phyloP scores from a whole-genome alignment of 2,113 vertebrate genomes.

The Ardeotis arabs region DNA sequence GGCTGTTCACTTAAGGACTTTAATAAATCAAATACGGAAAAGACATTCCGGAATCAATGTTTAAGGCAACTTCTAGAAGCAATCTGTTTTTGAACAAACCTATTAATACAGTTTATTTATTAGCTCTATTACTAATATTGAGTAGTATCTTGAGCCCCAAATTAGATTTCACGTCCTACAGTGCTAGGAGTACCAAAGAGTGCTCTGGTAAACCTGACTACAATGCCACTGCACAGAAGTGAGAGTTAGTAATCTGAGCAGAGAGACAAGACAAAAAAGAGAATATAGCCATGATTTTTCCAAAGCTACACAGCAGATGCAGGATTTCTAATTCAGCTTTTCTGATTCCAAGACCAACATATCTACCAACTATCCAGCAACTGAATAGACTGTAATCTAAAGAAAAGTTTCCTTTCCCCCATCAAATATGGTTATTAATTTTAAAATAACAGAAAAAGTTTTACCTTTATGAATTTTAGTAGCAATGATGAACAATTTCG shows the following conservation, averaged over 20 bases:
- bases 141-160: background rate
- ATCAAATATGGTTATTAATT: background rate
- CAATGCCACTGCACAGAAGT: background rate
- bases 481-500: background rate
- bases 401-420: background rate
- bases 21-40: background rate
- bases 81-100: background rate
- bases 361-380: background rate
- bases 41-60: background rate
- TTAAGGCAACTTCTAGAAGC: background rate
- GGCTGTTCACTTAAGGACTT: background rate
- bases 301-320: background rate
- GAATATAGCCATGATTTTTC: background rate
- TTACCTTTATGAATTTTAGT: background rate
- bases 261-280: background rate
- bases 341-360: background rate
- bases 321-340: background rate
- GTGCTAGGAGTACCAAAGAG: background rate
- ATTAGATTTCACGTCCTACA: background rate
- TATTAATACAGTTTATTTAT: background rate
- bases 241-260: background rate
- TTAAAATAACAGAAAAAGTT: background rate
- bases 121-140: background rate
- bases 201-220: background rate
- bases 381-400: background rate